These are phyloP conservation scores for Neogobius melanostomus DNA, from an alignment of 2,113 vertebrate species.

Conservation along the genomic window DNA sequence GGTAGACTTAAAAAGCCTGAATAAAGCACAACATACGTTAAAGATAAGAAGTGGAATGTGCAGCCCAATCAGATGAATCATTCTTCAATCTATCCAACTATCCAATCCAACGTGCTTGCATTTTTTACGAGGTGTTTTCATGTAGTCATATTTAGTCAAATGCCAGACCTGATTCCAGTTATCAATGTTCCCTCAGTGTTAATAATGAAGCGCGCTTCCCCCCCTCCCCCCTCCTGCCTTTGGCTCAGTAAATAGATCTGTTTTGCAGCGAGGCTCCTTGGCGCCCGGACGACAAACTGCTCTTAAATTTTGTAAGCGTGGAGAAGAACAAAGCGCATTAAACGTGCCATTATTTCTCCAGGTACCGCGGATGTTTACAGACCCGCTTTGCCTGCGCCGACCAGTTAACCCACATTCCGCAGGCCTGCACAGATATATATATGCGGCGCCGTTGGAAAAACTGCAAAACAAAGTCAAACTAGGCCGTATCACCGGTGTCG, in stretches of 20 bases:
- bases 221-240: not conserved
- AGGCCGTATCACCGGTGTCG: constrained; percentile 48
- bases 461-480: constrained; percentile 72
- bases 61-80: no score
- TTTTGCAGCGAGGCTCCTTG: constrained; percentile 8
- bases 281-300: constrained; percentile 15
- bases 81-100: no score
- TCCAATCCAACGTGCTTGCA: no score
- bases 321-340: constrained; percentile 36
- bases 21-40: no score
- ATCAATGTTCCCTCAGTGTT: not conserved
- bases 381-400: constrained; percentile 45
- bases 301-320: constrained; percentile 27
- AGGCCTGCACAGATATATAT: constrained; percentile 20
- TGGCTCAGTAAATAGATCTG: constrained; percentile 17
- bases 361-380: constrained; percentile 51
- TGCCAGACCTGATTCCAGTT: not conserved
- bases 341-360: constrained; percentile 39
- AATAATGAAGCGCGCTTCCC: not conserved
- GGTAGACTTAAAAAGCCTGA: no score
- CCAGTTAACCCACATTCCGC: constrained; percentile 65
- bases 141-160: not conserved
- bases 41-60: no score
- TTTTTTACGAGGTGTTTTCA: no score
- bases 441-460: constrained; percentile 24